Base-by-base conservation (phyloP, 1,140 invertebrate genomes). In the Drosophila arizonae region DNA sequence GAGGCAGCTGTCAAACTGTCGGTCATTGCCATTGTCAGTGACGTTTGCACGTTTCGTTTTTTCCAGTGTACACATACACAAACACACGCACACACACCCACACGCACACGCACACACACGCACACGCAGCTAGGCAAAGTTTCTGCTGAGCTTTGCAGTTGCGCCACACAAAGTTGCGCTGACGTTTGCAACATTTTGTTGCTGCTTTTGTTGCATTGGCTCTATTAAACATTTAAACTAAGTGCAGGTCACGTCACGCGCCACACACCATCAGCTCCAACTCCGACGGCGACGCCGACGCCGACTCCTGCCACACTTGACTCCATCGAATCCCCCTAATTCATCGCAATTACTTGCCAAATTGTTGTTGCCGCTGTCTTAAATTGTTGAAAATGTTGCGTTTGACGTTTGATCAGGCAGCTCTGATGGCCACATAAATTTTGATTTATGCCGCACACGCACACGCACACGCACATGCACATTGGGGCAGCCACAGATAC, bases 391-490 rank as follows among this genome's bases (percentile, higher is more conserved):
- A 84, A 82, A 58, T 79, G 68, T 84, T 78, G 54, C 68, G 33
- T 48, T 57, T 86, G 71, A 87, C 78, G 62, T 81, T 77, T 76
- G 66, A 46, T 46, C 62, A 43, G 50, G 46, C 68, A 17, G 79
- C 55, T 39, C 63, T 81, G 78, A 80, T 77, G 68, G 81, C 73
- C 78, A 87, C 72, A 87, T 76, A 70, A 78, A 79, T 76, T 86
- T 81, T 86, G 81, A 86, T 86, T 86, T 86, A 86, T 86, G 71
- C 70, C 52, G 54, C 54, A 62, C 24, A 65, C 17, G 5, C 17
- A 30, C 6, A 28, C 52, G 54, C 54, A 62, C 24, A 65, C 17
- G 5, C 17, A 30, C 6, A 28, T 8, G 10, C 10, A 63, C 28
- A 33, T 21, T 3, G 1, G n/a, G 11, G 1, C 11, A 24, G 5